phyloP scores from a whole-genome alignment of 2,888 invertebrate species.

The Creontiades dilutus region DNA sequence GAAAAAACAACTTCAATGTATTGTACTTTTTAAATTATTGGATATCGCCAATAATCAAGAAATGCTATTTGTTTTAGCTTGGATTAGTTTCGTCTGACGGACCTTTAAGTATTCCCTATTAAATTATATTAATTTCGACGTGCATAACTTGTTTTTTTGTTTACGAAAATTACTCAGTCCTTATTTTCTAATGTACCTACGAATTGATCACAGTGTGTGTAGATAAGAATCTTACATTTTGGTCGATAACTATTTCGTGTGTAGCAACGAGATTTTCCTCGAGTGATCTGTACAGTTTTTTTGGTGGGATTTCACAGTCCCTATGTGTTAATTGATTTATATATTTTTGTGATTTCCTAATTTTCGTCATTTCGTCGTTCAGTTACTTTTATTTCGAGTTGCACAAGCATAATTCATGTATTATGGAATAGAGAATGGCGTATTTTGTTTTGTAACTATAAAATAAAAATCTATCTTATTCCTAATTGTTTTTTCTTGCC shows the following conservation, averaged over 20 bases:
- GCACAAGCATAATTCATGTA: neutral
- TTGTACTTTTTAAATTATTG: neutral
- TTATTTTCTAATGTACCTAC: neutral
- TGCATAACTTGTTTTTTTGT: neutral
- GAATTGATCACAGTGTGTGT: neutral
- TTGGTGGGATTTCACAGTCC: neutral
- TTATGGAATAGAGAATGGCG: neutral
- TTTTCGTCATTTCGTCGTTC: neutral
- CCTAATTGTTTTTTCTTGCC: neutral
- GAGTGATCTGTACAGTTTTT: conserved; percentile 50
- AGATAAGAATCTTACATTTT: neutral
- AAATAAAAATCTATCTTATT: conserved; percentile 19
- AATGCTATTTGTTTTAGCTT: conserved; percentile 1
- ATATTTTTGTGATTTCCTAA: neutral
- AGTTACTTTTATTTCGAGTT: neutral
- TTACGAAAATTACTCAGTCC: neutral
- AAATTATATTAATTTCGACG: conserved; percentile 16
- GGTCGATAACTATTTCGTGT: neutral
- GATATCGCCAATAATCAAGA: neutral
- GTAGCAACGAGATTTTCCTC: neutral
- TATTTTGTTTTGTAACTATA: conserved; percentile 34
- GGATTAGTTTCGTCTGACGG: neutral
- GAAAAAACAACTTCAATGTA: neutral
- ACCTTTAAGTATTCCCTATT: conserved; percentile 7
- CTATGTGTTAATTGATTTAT: neutral